Evolutionary conservation across 1,140 invertebrate genomes (phyloP), one percentile per base, ranked within the genome.

Genomic region (Cotesia glomerata): DNA sequence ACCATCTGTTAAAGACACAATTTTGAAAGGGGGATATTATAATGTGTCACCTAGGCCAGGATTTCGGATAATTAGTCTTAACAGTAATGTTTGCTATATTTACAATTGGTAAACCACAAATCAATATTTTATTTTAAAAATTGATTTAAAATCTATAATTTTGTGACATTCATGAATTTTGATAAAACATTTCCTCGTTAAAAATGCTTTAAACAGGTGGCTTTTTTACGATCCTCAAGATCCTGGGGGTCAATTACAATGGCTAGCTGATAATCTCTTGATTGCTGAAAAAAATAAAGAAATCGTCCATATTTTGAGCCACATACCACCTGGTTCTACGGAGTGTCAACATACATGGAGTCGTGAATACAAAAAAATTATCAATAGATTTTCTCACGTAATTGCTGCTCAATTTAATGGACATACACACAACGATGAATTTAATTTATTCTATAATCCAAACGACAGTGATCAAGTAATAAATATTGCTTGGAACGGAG

Each of bases 391-490:
- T 81, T 85, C 89, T 39, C 82, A 90, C 45, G 94, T 91, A 3
- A 93, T 96, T 35, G 85, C 86, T 0, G 94, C 88, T 3, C 92
- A 95, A 81, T 96, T 95, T 81, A 94, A 93, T 76, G 94, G 94
- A 0, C 95, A 96, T 77, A 92, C 91, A 2, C 95, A 96, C 77
- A 89, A 88, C 13, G 94, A 95, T 77, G 92, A 94, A 78, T 89
- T 95, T 66, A 88, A 89, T 56, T 84, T 95, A 39, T 91, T 90
- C 82, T 93, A 93, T 77, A 86, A 85, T 70, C 76, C 76, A 5
- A 76, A 87, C 2, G 84, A 90, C 34, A 83, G 84, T 13, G 81
- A 78, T 0, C 76, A 88, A 71, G 81, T 93, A 0, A 89, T 91
- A 0, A 90, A 88, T 67, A 88, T 96, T 3, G 91, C 92, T 4